A percentile compares a stretch with the other conserved stretches of the same genome.
Evolutionary conservation across 2,113 vertebrate genomes (phyloP).

Genomic region (Andinoacara biseriatus): DNA sequence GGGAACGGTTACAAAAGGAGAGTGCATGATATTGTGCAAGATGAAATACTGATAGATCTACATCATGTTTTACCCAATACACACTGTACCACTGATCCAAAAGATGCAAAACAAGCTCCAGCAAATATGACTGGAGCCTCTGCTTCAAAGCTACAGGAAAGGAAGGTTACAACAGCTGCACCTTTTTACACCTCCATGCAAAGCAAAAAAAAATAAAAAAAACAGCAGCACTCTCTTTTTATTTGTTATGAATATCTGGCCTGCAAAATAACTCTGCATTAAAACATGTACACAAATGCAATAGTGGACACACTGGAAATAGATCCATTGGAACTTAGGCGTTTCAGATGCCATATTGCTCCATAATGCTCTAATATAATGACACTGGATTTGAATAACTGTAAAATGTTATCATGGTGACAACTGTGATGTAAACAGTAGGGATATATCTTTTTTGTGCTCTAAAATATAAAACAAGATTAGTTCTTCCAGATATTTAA

Average conservation of each 20-base stretch:
- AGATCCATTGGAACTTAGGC: no score
- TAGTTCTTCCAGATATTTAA: no score
- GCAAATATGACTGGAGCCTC: neutral
- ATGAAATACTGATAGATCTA: neutral
- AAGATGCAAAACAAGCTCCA: neutral
- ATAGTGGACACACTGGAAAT: no score
- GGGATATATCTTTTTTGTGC: no score
- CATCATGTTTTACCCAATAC: neutral
- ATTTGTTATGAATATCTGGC: neutral
- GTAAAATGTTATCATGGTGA: no score
- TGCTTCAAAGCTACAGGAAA: neutral
- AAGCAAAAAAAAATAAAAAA: neutral
- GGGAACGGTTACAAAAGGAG: constrained; percentile 37
- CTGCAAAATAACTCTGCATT: neutral
- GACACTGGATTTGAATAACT: no score
- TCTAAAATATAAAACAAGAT: no score
- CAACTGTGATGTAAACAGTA: no score
- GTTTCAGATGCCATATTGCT: no score
- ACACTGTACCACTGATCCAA: neutral
- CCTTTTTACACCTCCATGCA: neutral
- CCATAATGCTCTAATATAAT: no score
- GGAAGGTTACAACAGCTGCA: neutral
- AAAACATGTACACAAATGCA: neutral
- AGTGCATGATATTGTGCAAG: neutral
- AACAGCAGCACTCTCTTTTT: neutral